A percentile compares a stretch with the other conserved stretches of the same genome.
Conservation (phyloP, 2,797 vertebrate species). For the Synanceia verrucosa region DNA sequence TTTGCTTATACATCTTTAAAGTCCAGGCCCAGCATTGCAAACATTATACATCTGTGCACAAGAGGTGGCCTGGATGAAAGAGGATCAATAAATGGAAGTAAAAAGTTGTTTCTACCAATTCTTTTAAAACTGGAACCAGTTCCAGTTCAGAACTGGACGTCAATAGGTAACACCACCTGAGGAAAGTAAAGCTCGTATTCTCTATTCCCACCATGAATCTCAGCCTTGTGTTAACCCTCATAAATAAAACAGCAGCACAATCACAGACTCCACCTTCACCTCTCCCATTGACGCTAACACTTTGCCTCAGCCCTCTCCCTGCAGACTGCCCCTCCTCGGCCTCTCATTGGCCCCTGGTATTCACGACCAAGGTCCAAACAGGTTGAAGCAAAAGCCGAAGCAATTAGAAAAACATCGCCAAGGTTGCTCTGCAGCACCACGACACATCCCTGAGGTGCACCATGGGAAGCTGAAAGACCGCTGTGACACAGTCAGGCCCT, state of each 20-base stretch:
- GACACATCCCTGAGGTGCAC: conserved; percentile 49
- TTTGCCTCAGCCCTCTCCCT: conserved; percentile 42
- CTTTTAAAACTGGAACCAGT: conserved; percentile 17
- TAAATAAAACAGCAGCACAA: conserved; percentile 66
- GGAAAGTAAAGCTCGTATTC: conserved; percentile 16
- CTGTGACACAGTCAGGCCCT: conserved; percentile 20
- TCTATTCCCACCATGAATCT: conserved; percentile 40
- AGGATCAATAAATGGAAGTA: conserved; percentile 33
- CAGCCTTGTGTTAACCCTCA: conserved; percentile 59
- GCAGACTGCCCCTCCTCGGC: conserved; percentile 25
- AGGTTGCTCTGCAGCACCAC: conserved; percentile 38
- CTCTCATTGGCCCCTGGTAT: conserved; percentile 19
- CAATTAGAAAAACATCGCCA: conserved; percentile 73
- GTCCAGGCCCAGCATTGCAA: neutral
- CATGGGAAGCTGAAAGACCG: conserved; percentile 37
- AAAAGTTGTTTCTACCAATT: conserved; percentile 19
- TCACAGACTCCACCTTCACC: conserved; percentile 47
- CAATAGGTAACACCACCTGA: conserved; percentile 21
- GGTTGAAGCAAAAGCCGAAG: conserved; percentile 63
- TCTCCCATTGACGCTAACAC: conserved; percentile 53
- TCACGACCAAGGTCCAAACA: conserved; percentile 37
- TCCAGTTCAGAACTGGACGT: conserved; percentile 9
- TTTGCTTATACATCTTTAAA: neutral
- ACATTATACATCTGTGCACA: neutral
- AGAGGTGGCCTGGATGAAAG: neutral